These are phyloP conservation scores for Beroe ovata DNA, from an alignment of 37 sponge, comb jelly and placozoan species.

Conservation along the genomic window DNA sequence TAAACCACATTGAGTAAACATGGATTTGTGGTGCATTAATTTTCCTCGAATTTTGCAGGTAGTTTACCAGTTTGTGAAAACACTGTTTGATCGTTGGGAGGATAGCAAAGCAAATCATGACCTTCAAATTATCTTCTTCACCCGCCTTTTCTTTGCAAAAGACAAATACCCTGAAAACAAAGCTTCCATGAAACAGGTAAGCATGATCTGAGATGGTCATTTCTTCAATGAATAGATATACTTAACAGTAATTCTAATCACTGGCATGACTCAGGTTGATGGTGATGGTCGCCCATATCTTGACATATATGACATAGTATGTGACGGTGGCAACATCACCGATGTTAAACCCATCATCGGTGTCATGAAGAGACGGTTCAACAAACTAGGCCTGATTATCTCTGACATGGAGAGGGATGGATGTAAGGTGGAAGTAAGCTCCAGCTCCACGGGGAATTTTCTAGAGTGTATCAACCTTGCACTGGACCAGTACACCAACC, in stretches of 20 bases:
- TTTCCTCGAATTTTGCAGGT: too few species aligned
- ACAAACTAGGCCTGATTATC: conserved; percentile 52
- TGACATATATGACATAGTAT: conserved; percentile 45
- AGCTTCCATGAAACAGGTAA: not conserved
- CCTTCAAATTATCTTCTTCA: conserved; percentile 58
- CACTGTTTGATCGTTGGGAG: conserved; percentile 79
- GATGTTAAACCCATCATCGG: conserved; percentile 46
- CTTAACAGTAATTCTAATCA: too few species aligned
- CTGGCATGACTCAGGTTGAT: too few species aligned
- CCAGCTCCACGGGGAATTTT: conserved; percentile 84
- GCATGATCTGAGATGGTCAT: too few species aligned
- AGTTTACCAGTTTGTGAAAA: conserved; percentile 78
- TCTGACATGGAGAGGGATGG: conserved; percentile 5
- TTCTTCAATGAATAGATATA: too few species aligned
- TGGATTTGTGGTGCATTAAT: too few species aligned
- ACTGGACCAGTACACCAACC: conserved; percentile 70
- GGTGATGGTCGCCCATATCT: conserved; percentile 16
- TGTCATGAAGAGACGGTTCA: conserved; percentile 28
- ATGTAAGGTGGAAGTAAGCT: conserved; percentile 67
- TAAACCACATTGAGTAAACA: too few species aligned
- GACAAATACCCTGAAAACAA: conserved; percentile 38
- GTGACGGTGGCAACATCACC: conserved; percentile 61
- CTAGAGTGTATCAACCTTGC: conserved; percentile 92
- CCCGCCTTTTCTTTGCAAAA: conserved; percentile 38
- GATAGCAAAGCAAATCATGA: conserved; percentile 64